These are phyloP conservation scores for Hecatera dysodea DNA, from an alignment of 2,888 invertebrate genomes.

Conservation along the genomic window DNA sequence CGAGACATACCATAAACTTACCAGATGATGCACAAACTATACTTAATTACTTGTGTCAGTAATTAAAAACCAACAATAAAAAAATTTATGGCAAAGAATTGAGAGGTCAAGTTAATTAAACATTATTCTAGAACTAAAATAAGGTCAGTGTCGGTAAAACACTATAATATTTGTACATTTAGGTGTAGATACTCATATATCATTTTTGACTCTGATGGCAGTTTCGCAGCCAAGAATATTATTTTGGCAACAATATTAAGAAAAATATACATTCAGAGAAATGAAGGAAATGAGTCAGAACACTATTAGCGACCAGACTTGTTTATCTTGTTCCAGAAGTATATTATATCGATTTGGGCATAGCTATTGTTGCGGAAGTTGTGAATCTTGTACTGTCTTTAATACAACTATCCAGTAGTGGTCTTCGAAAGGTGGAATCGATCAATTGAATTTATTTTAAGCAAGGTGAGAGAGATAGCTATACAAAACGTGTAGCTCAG, in stretches of 20 bases:
- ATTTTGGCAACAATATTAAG: constrained; percentile 53
- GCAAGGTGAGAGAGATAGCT: background rate
- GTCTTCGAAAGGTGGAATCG: background rate
- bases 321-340: constrained; percentile 15
- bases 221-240: constrained; percentile 57
- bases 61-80: constrained; percentile 40
- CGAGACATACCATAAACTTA: background rate
- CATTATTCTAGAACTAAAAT: constrained; percentile 31
- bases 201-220: constrained; percentile 51
- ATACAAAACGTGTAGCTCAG: background rate
- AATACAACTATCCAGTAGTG: background rate
- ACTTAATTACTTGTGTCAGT: constrained; percentile 13
- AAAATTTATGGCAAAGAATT: constrained; percentile 19
- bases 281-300: constrained; percentile 43
- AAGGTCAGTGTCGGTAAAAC: constrained; percentile 45
- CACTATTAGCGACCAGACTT: constrained; percentile 17
- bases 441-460: constrained; percentile 1
- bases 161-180: constrained; percentile 49
- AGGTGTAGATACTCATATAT: constrained; percentile 40
- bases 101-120: constrained; percentile 45
- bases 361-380: background rate
- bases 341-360: constrained; percentile 5
- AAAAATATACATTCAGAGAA: constrained; percentile 36
- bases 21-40: constrained; percentile 21
- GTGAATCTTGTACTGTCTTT: background rate